Evolutionary conservation across 2,797 vertebrate species (phyloP).

Genomic region (Acanthornis magna): DNA sequence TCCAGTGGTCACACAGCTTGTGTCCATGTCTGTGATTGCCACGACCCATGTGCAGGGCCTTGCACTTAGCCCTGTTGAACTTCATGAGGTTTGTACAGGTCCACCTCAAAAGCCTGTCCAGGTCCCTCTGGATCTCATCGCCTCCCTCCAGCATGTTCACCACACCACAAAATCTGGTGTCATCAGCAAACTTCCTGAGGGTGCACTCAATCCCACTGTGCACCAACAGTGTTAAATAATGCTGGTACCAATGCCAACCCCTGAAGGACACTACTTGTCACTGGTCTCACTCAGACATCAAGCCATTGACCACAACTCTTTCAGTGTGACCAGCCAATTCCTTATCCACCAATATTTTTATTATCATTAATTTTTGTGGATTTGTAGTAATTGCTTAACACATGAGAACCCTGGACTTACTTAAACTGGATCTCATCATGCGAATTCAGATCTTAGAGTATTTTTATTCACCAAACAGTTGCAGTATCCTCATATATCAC

Average conservation of each 20-base stretch:
- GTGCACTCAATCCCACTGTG: background rate
- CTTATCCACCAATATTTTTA: background rate
- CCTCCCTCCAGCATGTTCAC: background rate
- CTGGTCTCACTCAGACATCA: background rate
- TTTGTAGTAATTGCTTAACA: background rate
- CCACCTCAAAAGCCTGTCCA: background rate
- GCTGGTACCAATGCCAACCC: rapidly evolving
- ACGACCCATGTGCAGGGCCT: background rate
- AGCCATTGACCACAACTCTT: background rate
- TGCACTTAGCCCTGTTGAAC: background rate
- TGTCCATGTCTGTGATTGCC: background rate
- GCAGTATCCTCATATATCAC: background rate
- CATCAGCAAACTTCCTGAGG: background rate
- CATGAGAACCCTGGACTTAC: background rate
- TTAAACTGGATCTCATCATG: background rate
- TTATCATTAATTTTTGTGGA: background rate
- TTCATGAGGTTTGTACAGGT: background rate
- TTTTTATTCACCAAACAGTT: background rate
- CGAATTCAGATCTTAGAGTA: background rate
- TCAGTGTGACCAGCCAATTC: background rate
- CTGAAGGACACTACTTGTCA: background rate
- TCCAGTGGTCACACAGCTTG: background rate
- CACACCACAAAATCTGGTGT: background rate
- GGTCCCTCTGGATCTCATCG: rapidly evolving
- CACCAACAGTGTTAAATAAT: background rate